phyloP scores from a whole-genome alignment of 2,888 invertebrate genomes.

The Pollenia amentaria region DNA sequence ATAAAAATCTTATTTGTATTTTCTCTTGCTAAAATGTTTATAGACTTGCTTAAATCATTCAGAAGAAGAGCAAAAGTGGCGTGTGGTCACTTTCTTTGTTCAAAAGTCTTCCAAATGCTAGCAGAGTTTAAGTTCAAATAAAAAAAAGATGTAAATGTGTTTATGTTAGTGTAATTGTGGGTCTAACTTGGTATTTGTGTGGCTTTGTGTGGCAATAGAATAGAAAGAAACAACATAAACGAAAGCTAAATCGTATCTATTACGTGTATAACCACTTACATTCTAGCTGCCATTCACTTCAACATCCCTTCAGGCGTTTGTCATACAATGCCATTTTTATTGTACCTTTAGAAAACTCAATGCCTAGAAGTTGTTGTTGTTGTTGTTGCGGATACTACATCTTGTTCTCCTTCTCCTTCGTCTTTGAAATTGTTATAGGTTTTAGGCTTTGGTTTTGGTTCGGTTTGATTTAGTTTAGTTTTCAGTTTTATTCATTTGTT shows the following conservation, averaged over 20 bases:
- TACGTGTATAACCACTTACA: slow-evolving; percentile 37
- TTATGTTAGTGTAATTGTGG: background rate
- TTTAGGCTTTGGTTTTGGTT: slow-evolving; percentile 29
- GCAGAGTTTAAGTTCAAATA: background rate
- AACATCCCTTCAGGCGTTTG: slow-evolving; percentile 41
- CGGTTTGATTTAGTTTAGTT: slow-evolving; percentile 2
- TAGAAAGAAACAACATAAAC: slow-evolving; percentile 44
- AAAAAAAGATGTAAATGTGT: background rate
- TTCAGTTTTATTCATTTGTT: background rate
- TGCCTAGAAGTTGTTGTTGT: slow-evolving; percentile 29
- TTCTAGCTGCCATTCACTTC: background rate
- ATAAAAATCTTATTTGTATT: too few species aligned
- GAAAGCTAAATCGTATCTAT: slow-evolving; percentile 64
- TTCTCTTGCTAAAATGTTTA: too few species aligned
- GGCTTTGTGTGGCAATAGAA: background rate
- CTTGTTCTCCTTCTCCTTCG: background rate
- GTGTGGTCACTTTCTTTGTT: too few species aligned
- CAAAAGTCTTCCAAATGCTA: too few species aligned
- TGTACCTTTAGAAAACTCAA: slow-evolving; percentile 48
- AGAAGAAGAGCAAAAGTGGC: too few species aligned
- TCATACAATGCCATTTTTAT: background rate
- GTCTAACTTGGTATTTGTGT: background rate
- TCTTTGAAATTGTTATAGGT: slow-evolving; percentile 27
- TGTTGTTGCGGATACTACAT: background rate
- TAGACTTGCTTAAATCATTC: too few species aligned